phyloP scores from a whole-genome alignment of 2,797 vertebrate species.

The Coluber constrictor region DNA sequence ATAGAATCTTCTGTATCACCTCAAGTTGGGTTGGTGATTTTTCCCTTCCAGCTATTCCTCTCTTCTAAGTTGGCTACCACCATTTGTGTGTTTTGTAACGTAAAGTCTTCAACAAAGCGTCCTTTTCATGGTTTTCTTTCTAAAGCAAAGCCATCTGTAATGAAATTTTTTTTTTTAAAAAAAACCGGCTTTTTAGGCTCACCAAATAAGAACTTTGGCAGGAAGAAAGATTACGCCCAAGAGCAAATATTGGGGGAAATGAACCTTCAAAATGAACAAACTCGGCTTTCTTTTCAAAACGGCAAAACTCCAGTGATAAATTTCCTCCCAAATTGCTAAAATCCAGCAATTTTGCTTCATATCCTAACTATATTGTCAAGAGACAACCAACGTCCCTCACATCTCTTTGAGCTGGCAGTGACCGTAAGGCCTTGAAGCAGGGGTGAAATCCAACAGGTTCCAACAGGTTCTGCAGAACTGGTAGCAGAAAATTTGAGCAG shows the following conservation, averaged over 20 bases:
- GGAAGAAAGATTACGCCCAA: slow-evolving; percentile 66
- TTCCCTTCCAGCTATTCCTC: slow-evolving; percentile 52
- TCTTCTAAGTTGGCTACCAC: slow-evolving; percentile 44
- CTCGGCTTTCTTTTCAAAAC: slow-evolving; percentile 66
- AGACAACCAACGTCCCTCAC: neutral
- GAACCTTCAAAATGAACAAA: slow-evolving; percentile 62
- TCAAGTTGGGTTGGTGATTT: neutral
- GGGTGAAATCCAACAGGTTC: too few relatives aligned
- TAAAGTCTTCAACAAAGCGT: slow-evolving; percentile 59
- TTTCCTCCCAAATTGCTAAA: slow-evolving; percentile 46
- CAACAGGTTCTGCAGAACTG: too few relatives aligned
- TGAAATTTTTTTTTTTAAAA: slow-evolving; percentile 54
- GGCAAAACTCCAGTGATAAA: slow-evolving; percentile 43
- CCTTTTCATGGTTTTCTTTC: slow-evolving; percentile 54
- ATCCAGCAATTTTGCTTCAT: slow-evolving; percentile 38
- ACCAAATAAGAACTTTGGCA: slow-evolving; percentile 48
- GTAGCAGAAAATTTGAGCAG: too few relatives aligned
- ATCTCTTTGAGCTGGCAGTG: neutral
- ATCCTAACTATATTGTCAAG: neutral
- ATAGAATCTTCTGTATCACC: neutral
- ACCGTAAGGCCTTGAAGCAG: neutral
- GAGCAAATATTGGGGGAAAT: slow-evolving; percentile 64
- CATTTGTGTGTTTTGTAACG: slow-evolving; percentile 37
- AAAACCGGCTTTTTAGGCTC: slow-evolving; percentile 64
- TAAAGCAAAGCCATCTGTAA: slow-evolving; percentile 52